Evolutionary conservation across 2,888 invertebrate genomes (phyloP), one percentile per base, ranked within the genome.

Genomic region (Orthonychiurus folsomi): DNA sequence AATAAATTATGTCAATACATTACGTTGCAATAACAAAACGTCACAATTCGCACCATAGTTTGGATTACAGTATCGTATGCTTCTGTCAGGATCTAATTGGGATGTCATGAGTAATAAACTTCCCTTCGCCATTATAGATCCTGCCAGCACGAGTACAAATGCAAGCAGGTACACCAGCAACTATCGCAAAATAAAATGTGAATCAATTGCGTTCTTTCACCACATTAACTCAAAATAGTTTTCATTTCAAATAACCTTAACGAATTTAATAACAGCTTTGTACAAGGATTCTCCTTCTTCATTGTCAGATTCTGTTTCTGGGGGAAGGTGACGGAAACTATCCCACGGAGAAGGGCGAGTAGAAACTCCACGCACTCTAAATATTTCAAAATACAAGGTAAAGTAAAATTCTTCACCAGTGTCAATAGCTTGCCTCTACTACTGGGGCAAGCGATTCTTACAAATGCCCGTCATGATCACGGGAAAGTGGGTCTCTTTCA

Each of bases 61-160:
- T 77, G 83, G 86, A 81, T 90, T 91, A 81, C 92, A 93, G 79
- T 86, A 89, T 62, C 84, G 82, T 74, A 90, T 81, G 69, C 83
- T 83, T 76, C 86, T 86, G 76, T 88, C 86, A 18, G 73, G 73
- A 76, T 84, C 84, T 66, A 93, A 80, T 79, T 93, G 92, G 72
- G 93, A 92, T 60, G 92, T 89, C 92, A 93, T 93, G 77, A 93
- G 89, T 69, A 93, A 83, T 66, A 93, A 82, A 64, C 88, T 87
- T 72, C 89, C 89, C 80, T 94, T 94, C 73, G 92, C 87, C 74
- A 92, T 81, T 64, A 93, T 91, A 52, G 91, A 92, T 60, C 88
- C 87, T 1, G 81, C 85, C 73, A 95, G 82, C 67, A 95, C 92
- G 74, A 90, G 84, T 56, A 87, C 77, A 77, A 93, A 93, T 64